Evolutionary conservation across 2,113 vertebrate species (phyloP), one percentile per base, ranked within the genome.

Genomic region (Montifringilla adamsi): DNA sequence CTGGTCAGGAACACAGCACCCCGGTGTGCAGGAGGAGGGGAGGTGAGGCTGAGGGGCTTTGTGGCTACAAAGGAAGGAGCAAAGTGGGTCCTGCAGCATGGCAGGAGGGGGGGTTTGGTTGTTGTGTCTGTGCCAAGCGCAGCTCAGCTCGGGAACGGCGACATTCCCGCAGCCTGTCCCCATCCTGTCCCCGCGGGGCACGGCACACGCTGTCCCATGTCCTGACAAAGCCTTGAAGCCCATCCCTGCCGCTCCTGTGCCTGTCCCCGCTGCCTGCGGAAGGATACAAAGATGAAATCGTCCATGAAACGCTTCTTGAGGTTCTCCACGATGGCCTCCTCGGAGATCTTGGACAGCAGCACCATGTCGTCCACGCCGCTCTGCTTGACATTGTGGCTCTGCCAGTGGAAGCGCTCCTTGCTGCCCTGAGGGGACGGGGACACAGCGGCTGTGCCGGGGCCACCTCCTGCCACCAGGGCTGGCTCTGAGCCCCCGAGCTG

Each of bases 341-440:
- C 99, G 0, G 96, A 98, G 98, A 99, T 99, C 96, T 99, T 99
- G 84, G 99, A 98, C 78, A 99, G 98, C 62, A 99, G 98, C 82
- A 99, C 99, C 99, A 99, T 99, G 98, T 99, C 99, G 0, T 99
- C 99, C 97, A 99, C 99, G 0, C 99, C 99, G 0, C 99, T 99
- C 95, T 99, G 99, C 86, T 99, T 99, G 74, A 99, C 99, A 78
- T 99, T 99, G 96, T 99, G 99, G 97, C 99, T 99, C 97, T 99
- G 99, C 99, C 99, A 99, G 97, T 99, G 99, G 91, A 99, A 99
- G 14, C 96, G 96, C 64, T 98, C 98, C 97, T 99, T 99, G 74
- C 98, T 99, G 97, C 98, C 99, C 99, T 99, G 97, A 0, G 30
- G 59, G 30, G 78, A 84, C 33, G 52, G 21, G 39, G 60, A 16